Base-by-base conservation (phyloP, 2,888 invertebrate species). In the Minunthozetes semirufus region DNA sequence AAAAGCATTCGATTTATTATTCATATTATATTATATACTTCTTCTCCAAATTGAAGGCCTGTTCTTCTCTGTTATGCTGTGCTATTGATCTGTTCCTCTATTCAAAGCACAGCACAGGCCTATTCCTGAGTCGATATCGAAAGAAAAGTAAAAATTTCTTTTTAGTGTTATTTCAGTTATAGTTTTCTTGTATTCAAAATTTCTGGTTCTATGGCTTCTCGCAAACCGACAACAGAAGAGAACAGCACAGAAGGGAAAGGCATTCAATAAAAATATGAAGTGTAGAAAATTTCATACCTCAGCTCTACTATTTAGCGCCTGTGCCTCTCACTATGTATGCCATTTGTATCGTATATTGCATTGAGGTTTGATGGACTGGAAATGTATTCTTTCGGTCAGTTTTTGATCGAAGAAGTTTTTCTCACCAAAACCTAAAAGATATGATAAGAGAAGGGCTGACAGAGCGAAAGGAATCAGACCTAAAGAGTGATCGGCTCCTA, bases 351-450 rank as follows among this genome's bases (percentile, higher is more conserved):
- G 17, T 17, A 48, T 63, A 27, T 63, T 27, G 29, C 29, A 63
- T 63, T 63, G 8, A 63, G 5, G 63, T 63, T 27, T 25, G 63
- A 63, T 63, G 27, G 33, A 29, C 15, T 29, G 63, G 27, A 63
- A 63, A 63, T 29, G 27, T n/a, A 63, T 63, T 63, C 33, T 13
- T 63, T 63, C 63, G 63, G 63, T 63, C 63, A 63, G 29, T 63
- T 33, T 56, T 56, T 46, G 8, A 11, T 8, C 8, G 15, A 11
- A 6, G 15, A 6, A 29, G 25, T 25, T 63, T 29, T 63, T 63
- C 63, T 63, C 63, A 63, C 33, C 63, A n/a, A n/a, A n/a, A n/a
- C n/a, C n/a, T n/a, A 17, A 63, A 29, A 56, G 29, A 63, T 33
- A 29, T 61, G 27, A 27, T 29, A 29, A 9, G 63, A 27, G n/a